Base-by-base conservation (phyloP, 2,797 vertebrate genomes). In the Myotis vivesi region DNA sequence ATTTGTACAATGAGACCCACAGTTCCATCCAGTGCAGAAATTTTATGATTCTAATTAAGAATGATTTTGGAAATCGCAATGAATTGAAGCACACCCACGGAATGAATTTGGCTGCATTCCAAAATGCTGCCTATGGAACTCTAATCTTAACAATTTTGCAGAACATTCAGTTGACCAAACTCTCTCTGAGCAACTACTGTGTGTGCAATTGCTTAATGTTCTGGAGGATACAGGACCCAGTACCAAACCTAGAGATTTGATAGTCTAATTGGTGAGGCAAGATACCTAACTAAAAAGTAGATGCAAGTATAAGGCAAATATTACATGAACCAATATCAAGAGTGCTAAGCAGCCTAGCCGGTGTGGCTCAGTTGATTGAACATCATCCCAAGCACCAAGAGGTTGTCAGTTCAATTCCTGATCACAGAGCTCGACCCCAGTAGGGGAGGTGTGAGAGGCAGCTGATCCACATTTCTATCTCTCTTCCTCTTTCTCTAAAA, bases 101-200 rank as follows among this genome's bases (percentile, higher is more conserved):
- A 8, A 62, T 57, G 66, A 96, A 87, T 71, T 49, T 87, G 59
- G 17, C 57, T 87, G 44, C 53, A 82, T 87, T 94, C 72, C 72
- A 87, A 97, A 97, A 87, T 71, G 53, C 23, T 94, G 49, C 68
- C 69, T 77, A 68, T 87, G 55, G 55, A 91, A 89, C 69, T 66
- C 57, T 79, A 53, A 73, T 93, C 81, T 82, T 77, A 86, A 87
- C 22, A 81, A 62, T 66, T 77, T 95, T 69, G 20, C 30, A 84
- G 30, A 89, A 46, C 19, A 41, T 75, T 94, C 59, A 41, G 25
- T 85, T 95, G 71, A 53, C 71, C 71, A 86, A 75, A 90, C 57
- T 57, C 8, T 81, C 53, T 84, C 38, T 89, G 84, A 71, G 33
- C n/a, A 95, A 72, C 16, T 49, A 28, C 71, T 69, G 53, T 23